A percentile compares a stretch with the other conserved stretches of the same genome.
These are phyloP conservation scores for Loxodonta africana DNA, from an alignment of 2,113 vertebrate genomes.

Conservation along the genomic window DNA sequence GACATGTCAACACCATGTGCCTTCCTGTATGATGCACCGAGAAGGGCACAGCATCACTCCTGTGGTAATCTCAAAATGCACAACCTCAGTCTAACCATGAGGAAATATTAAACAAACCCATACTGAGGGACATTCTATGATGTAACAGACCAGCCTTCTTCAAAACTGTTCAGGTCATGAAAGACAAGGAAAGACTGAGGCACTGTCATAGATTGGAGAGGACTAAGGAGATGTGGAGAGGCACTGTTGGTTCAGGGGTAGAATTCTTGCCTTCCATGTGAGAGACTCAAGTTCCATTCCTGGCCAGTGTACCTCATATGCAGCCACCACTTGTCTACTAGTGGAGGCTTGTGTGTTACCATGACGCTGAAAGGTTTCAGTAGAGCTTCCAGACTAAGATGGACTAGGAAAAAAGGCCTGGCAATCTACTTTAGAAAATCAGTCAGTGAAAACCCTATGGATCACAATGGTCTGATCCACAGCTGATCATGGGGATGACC, in stretches of 20 bases:
- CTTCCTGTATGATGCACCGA: not conserved
- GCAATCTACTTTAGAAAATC: not conserved
- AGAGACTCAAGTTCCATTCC: not conserved
- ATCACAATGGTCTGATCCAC: not conserved
- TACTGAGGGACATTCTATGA: not conserved
- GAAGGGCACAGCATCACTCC: not conserved
- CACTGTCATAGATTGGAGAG: not conserved
- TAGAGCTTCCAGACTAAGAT: not conserved
- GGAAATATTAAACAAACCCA: not conserved
- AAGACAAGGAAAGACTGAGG: not conserved
- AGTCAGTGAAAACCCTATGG: not conserved
- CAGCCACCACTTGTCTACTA: not conserved
- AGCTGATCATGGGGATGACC: not conserved
- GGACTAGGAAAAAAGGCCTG: not conserved
- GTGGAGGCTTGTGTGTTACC: not conserved
- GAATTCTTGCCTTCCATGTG: not conserved
- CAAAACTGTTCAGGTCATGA: not conserved
- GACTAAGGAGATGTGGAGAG: not conserved
- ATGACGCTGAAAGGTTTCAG: not conserved
- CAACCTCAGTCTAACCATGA: not conserved
- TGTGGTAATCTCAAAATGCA: not conserved
- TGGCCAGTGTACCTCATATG: not conserved
- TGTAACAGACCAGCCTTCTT: too few species aligned
- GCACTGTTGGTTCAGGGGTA: not conserved
- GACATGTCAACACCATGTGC: fast-evolving